Evolutionary conservation across 2,113 vertebrate species (phyloP).

Genomic region (Butastur rufipennis): DNA sequence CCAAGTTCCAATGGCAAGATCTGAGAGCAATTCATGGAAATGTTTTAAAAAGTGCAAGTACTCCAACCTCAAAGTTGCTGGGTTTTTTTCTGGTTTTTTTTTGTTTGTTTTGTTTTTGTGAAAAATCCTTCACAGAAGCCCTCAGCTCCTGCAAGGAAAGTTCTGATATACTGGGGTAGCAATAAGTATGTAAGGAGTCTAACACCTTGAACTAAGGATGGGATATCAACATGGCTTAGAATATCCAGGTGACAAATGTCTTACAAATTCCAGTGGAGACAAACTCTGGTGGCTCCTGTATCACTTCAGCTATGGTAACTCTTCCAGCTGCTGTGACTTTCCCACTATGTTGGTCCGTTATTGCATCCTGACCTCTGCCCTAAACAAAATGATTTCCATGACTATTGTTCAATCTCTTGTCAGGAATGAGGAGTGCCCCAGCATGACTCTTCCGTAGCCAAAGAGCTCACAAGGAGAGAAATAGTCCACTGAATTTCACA

Average conservation of each 20-base stretch:
- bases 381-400: background rate
- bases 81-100: too few relatives aligned
- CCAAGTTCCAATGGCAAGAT: background rate
- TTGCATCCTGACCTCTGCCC: background rate
- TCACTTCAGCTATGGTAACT: background rate
- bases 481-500: background rate
- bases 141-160: background rate
- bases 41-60: background rate
- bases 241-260: background rate
- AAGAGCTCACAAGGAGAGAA: background rate
- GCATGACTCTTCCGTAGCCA: background rate
- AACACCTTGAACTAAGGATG: background rate
- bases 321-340: background rate
- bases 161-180: background rate
- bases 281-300: background rate
- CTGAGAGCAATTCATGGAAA: background rate
- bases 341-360: background rate
- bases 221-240: background rate
- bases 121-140: background rate
- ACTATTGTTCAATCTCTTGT: background rate
- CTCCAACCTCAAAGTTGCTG: background rate
- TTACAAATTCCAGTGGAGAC: background rate
- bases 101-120: background rate
- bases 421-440: background rate
- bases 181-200: background rate